Evolutionary conservation across 2,113 vertebrate species (phyloP), one percentile per base, ranked within the genome.

Genomic region (Nettapus auritus): DNA sequence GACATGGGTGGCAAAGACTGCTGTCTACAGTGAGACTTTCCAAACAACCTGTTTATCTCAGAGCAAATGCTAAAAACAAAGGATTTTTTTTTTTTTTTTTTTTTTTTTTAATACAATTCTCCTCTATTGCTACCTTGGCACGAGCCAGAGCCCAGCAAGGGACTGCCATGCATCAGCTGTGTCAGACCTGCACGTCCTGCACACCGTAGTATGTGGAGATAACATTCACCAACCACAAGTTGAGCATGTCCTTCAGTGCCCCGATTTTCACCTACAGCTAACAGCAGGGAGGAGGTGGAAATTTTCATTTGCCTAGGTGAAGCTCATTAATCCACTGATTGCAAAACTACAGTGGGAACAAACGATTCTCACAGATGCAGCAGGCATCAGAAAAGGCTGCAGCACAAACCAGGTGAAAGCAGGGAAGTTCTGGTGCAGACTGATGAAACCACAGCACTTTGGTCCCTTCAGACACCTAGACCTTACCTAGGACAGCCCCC

Each of bases 401-500:
- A 73, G 17, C 9, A 8, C 57, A 71, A 59, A 28, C 17, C 18
- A 38, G 13, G 26, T 52, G 13, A 77, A 85, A 73, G 40, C 33
- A 36, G 29, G 14, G 16, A 73, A 73, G 33, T 26, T 71, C 22
- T 9, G 8, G 8, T 67, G 38, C 2, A 13, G 26, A 66, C 25
- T 2, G 3, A 6, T 25, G 25, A 40, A 81, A 74, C 5, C 2
- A 11, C 9, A 70, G 40, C 46, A 8, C 18, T 76, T 44, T 40
- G 29, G 44, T n/a, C 11, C 34, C 34, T 82, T 67, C 50, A 66
- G 29, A 40, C 11, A 34, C 6, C 14, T 71, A 67, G 16, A 44
- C 46, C 10, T 13, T 18, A 76, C 20, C 5, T 38, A 50, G 4
- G 1, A 16, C 13, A 53, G 38, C 11, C 2, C 2, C 9, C 11